Evolutionary conservation across 2,888 invertebrate genomes (phyloP).

Genomic region (Chamaedrilus cognettii): DNA sequence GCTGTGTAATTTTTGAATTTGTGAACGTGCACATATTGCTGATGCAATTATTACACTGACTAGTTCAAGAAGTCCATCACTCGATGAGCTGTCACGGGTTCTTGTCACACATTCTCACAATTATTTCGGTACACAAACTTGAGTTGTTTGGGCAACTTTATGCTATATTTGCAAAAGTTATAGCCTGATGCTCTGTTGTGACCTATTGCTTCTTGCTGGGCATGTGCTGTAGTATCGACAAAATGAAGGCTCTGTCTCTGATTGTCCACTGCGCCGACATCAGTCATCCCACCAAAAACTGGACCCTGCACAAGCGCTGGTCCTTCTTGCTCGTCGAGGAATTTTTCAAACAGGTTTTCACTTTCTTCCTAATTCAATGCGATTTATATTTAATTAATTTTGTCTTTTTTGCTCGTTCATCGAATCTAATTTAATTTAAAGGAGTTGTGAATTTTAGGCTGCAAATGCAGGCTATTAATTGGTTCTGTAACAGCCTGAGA

Average conservation of each 20-base stretch:
- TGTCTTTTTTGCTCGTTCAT: not conserved
- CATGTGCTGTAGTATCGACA: constrained; percentile 81
- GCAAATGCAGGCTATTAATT: too few species aligned
- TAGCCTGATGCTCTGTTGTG: not conserved
- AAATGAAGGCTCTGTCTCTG: constrained; percentile 86
- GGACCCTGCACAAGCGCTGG: constrained; percentile 76
- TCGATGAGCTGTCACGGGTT: too few species aligned
- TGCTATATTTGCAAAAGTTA: too few species aligned
- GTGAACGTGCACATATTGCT: too few species aligned
- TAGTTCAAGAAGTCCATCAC: too few species aligned
- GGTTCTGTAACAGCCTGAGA: not conserved
- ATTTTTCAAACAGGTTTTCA: constrained; percentile 77
- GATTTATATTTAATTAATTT: not conserved
- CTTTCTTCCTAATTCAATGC: too few species aligned
- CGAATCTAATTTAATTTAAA: not conserved
- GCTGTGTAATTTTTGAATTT: too few species aligned
- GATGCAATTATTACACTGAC: too few species aligned
- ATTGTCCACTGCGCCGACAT: constrained; percentile 96
- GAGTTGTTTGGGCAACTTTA: too few species aligned
- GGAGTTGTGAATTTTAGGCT: too few species aligned
- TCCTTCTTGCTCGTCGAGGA: constrained; percentile 87
- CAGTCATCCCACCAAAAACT: constrained; percentile 88
- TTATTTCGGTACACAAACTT: too few species aligned
- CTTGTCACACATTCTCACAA: too few species aligned
- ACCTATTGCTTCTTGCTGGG: not conserved